Conservation (phyloP, 2,113 vertebrate genomes). For the Eublepharis macularius region DNA sequence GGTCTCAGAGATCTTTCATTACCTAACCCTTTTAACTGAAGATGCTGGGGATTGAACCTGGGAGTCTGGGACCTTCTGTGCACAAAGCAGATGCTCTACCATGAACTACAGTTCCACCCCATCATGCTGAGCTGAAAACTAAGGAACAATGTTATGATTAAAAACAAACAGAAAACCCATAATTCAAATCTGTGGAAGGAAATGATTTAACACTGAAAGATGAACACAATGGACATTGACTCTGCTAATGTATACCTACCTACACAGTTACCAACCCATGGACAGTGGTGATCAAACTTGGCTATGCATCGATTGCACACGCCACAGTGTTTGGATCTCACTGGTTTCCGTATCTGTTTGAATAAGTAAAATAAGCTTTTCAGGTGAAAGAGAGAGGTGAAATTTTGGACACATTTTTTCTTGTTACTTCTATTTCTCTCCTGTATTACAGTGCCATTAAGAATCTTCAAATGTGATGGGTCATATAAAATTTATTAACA, state of each 20-base stretch:
- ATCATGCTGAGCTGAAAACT: background rate
- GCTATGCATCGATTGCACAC: conserved; percentile 98
- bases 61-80: too few species aligned
- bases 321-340: conserved; percentile 97
- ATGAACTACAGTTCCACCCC: too few species aligned
- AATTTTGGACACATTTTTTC: background rate
- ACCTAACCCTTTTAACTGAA: too few species aligned
- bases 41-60: too few species aligned
- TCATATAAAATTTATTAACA: conserved; percentile 9
- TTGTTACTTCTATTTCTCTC: background rate
- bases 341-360: conserved; percentile 95
- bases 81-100: too few species aligned
- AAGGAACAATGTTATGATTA: background rate
- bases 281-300: conserved; percentile 98
- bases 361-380: conserved; percentile 35
- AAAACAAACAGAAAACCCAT: background rate
- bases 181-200: background rate
- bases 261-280: conserved; percentile 99
- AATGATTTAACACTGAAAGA: background rate
- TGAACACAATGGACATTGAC: background rate
- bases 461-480: background rate
- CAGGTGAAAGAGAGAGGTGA: conserved; percentile 18
- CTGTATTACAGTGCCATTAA: background rate
- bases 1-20: too few species aligned
- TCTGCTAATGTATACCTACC: conserved; percentile 78